These are phyloP conservation scores for Palaemon carinicauda DNA, from an alignment of 1,140 invertebrate genomes.

Conservation along the genomic window DNA sequence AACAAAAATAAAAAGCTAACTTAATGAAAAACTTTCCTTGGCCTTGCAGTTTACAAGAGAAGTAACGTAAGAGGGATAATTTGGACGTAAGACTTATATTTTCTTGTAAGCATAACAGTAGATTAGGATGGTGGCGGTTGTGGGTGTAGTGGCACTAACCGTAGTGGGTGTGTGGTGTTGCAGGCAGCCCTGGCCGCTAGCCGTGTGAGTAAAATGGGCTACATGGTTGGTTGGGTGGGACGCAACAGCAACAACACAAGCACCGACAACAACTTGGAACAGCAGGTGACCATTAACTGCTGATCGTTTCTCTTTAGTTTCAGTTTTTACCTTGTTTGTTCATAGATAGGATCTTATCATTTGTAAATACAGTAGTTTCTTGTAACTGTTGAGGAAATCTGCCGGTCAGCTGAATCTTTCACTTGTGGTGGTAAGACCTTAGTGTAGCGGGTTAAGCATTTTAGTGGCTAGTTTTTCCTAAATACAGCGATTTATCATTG, in stretches of 20 bases:
- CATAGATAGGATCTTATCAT: not conserved
- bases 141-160: slow-evolving; percentile 35
- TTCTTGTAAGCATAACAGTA: too few species aligned
- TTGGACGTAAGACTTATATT: too few species aligned
- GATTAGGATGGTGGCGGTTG: not conserved
- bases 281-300: slow-evolving; percentile 31
- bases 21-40: too few species aligned
- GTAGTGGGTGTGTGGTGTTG: slow-evolving; percentile 53
- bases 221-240: slow-evolving; percentile 56
- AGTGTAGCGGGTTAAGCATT: too few species aligned
- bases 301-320: slow-evolving; percentile 6
- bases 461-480: too few species aligned
- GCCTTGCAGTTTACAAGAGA: too few species aligned
- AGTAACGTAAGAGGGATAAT: too few species aligned
- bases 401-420: too few species aligned
- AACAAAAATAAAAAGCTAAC: too few species aligned
- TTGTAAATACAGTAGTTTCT: not conserved
- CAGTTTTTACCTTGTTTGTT: slow-evolving; percentile 1
- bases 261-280: slow-evolving; percentile 41
- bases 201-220: slow-evolving; percentile 56
- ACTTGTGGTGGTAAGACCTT: too few species aligned
- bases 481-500: too few species aligned
- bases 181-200: slow-evolving; percentile 56
- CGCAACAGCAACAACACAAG: slow-evolving; percentile 48
- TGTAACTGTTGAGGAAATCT: too few species aligned